These are phyloP conservation scores for Trachelus troglodyta DNA, from an alignment of 2,888 invertebrate species.

Conservation along the genomic window DNA sequence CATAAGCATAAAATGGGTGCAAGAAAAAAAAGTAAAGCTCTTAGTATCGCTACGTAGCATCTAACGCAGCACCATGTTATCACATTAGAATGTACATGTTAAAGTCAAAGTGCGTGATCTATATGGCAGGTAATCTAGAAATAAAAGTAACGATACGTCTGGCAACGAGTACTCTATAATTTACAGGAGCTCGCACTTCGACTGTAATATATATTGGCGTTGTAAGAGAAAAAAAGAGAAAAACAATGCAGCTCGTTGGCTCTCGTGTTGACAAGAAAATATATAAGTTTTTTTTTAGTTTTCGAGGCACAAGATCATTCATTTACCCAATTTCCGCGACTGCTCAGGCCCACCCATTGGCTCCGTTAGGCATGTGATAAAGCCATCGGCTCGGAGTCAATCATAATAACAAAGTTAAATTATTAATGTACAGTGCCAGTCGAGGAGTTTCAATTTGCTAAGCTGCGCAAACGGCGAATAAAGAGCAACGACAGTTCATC, in stretches of 20 bases:
- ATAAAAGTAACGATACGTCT: slow-evolving; percentile 2
- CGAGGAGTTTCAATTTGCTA: slow-evolving; percentile 65
- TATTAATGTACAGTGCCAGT: slow-evolving; percentile 59
- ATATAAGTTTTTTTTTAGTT: slow-evolving; percentile 40
- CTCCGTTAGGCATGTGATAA: background rate
- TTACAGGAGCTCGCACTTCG: slow-evolving; percentile 23
- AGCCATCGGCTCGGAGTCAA: slow-evolving; percentile 19
- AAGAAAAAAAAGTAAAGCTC: background rate
- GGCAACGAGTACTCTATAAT: background rate
- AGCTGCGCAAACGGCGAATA: slow-evolving; percentile 60
- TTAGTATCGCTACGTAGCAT: background rate
- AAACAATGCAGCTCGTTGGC: slow-evolving; percentile 12
- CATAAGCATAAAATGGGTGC: background rate
- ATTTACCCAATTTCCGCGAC: slow-evolving; percentile 20
- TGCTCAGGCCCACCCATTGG: background rate
- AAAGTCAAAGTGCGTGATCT: slow-evolving; percentile 38
- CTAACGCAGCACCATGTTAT: background rate
- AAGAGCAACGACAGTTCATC: slow-evolving; percentile 64
- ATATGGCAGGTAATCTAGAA: background rate
- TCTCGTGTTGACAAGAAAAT: slow-evolving; percentile 24
- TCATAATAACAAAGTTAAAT: slow-evolving; percentile 44
- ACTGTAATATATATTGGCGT: slow-evolving; percentile 36
- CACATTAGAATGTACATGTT: slow-evolving; percentile 42
- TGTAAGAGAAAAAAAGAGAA: slow-evolving; percentile 27
- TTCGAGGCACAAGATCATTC: slow-evolving; percentile 26